Base-by-base conservation (phyloP, 1,140 invertebrate species). In the Eriosoma lanigerum region DNA sequence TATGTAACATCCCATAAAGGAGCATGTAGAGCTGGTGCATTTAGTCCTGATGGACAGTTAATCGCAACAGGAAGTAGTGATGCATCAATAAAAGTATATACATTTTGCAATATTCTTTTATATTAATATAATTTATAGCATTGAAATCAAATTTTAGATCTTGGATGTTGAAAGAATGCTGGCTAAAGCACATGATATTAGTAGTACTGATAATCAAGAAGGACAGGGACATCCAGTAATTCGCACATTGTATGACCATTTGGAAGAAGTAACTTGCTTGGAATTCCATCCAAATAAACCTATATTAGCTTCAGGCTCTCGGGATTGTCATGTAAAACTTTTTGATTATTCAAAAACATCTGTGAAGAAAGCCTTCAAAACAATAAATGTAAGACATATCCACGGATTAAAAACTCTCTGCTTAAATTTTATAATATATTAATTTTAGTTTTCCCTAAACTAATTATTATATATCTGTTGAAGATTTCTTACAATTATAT, bases 1-100 rank as follows among this genome's bases (percentile, higher is more conserved):
- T 99, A 99, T 86, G 96, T 99, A 1, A 99, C 98, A 8, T 96
- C 96, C 4, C 98, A 99, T 85, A 99, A 99, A 88, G 96, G 94
- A 81, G 92, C 96, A 81, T 99, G 97, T 84, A 88, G 97, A 80
- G 93, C 96, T 1, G 97, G 96, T 19, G 96, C 95, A 38, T 99
- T 99, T 85, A 98, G 95, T 82, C 87, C 89, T 12, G 96, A 98
- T 88, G 98, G 97, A 0, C 93, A 97, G 83, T 87, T 99, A 0
- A 94, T 99, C n/a, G 97, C 97, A 1, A 99, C 97, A 2, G 98
- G 98, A 26, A 98, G 96, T 82, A 95, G 95, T 3, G 98, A 99
- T 88, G 95, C 97, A 6, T 98, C 96, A 82, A 99, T 99, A 76
- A 99, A 98, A 88, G 91, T 93, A 52, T 38, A 50, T 81, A 29